Base-by-base conservation (phyloP, 2,888 invertebrate genomes). In the Caenorhabditis parvicauda region DNA sequence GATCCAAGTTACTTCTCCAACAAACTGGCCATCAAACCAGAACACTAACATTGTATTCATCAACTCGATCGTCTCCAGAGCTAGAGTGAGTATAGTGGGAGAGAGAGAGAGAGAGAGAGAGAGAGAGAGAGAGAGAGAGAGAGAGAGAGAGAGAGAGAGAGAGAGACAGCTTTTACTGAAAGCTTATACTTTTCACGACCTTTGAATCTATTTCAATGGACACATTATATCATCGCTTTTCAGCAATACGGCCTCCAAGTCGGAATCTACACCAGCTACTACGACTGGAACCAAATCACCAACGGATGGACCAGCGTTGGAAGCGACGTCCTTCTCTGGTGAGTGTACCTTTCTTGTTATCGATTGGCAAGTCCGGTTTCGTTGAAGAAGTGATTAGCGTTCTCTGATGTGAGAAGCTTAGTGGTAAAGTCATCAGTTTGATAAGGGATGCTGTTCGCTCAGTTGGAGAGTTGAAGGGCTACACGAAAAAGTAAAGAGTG, bases 1-100 rank as follows among this genome's bases (percentile, higher is more conserved):
- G 73, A 65, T 70, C 27, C 70, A 67, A 27, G 72, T 73, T 22
- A 71, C 73, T 6, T 62, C 65, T 17, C 73, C 73, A 32, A 59
- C 67, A 60, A 70, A 66, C 60, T 73, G 73, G 73, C 49, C 52
- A 43, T 39, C 35, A 41, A 59, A 44, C 37, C 37, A 51, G 4
- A 51, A 29, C 6, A 42, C 46, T 46, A 71, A 73, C 61, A 39
- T 59, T 46, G 66, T 65, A 52, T 69, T 71, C 56, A 67, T 72
- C 60, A 54, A 57, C 47, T 46, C 45, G 25, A 58, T 70, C 42
- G 52, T 65, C 32, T 50, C 52, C 27, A 48, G 59, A 46, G 72
- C 70, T 24, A 59, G 54, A 56, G 70, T 67, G 28, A 49, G 55
- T 44, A n/a, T n/a, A n/a, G n/a, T n/a, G n/a, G n/a, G n/a, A n/a